phyloP scores from a whole-genome alignment of 2,888 invertebrate species.

The Torymus aiolomorphi region DNA sequence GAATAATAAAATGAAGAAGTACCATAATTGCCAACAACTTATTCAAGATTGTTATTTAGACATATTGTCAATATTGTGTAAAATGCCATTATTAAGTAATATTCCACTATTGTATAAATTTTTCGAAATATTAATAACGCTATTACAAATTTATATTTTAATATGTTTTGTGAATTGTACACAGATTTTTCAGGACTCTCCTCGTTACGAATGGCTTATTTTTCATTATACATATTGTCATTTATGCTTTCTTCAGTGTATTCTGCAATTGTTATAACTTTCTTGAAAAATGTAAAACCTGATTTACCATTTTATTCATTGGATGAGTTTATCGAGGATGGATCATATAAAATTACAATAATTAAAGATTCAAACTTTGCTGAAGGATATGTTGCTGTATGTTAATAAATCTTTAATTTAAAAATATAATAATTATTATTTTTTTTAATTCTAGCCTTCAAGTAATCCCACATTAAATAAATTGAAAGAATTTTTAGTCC shows the following conservation, averaged over 20 bases:
- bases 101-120: neutral
- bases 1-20: neutral
- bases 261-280: conserved; percentile 60
- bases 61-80: conserved; percentile 33
- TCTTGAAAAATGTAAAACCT: conserved; percentile 52
- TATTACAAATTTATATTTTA: neutral
- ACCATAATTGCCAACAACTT: neutral
- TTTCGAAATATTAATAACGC: conserved; percentile 3
- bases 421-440: too few species aligned
- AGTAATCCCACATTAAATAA: neutral
- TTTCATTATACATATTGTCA: conserved; percentile 32
- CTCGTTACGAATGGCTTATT: conserved; percentile 56
- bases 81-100: conserved; percentile 39
- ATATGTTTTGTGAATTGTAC: neutral
- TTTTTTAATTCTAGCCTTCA: too few species aligned
- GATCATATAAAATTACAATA: conserved; percentile 24
- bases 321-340: conserved; percentile 29
- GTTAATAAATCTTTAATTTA: neutral
- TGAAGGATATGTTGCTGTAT: conserved; percentile 32
- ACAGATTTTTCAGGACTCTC: conserved; percentile 1
- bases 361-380: conserved; percentile 19
- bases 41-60: conserved; percentile 24
- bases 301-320: conserved; percentile 57
- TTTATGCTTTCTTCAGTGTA: conserved; percentile 53
- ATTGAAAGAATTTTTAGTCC: conserved; percentile 11